Percentiles rank a stretch among this genome's conserved stretches.
Conservation (phyloP, 1,140 invertebrate genomes). For the Brachionus koreanus region DNA sequence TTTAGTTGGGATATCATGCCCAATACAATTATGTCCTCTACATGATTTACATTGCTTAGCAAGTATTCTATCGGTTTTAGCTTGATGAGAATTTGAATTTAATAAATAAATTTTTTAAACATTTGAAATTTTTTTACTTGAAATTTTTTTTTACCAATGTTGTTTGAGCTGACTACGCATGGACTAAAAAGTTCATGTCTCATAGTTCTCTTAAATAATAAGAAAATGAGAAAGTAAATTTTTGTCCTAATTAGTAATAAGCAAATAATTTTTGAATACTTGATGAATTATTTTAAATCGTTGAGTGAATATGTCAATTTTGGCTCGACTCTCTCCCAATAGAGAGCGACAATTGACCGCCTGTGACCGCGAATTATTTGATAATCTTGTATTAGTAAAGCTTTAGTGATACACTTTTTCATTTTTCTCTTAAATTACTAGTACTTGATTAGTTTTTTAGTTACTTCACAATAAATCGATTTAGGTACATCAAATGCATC, state of each 20-base stretch:
- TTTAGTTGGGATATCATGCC: conserved; percentile 80
- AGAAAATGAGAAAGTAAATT: background rate
- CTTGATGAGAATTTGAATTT: conserved; percentile 47
- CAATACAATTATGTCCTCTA: conserved; percentile 73
- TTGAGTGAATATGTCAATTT: conserved; percentile 70
- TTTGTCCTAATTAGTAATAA: too few relatives aligned
- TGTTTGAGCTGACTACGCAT: conserved; percentile 60
- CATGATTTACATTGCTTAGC: conserved; percentile 69
- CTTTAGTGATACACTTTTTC: background rate
- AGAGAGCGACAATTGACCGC: conserved; percentile 53
- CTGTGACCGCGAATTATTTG: background rate
- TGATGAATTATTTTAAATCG: conserved; percentile 61
- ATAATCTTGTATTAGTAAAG: background rate
- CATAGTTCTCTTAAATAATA: conserved; percentile 65
- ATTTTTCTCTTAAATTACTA: background rate
- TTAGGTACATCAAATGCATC: conserved; percentile 75
- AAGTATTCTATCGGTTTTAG: conserved; percentile 77
- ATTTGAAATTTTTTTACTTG: conserved; percentile 56
- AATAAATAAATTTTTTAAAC: conserved; percentile 1
- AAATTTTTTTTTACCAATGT: conserved; percentile 64
- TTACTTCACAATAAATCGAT: conserved; percentile 69
- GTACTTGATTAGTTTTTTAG: conserved; percentile 71
- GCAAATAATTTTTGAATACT: conserved; percentile 47
- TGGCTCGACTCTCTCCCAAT: conserved; percentile 67
- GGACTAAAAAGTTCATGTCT: conserved; percentile 76